phyloP scores from a whole-genome alignment of 2,797 vertebrate genomes.

The Leptodon cayanensis region DNA sequence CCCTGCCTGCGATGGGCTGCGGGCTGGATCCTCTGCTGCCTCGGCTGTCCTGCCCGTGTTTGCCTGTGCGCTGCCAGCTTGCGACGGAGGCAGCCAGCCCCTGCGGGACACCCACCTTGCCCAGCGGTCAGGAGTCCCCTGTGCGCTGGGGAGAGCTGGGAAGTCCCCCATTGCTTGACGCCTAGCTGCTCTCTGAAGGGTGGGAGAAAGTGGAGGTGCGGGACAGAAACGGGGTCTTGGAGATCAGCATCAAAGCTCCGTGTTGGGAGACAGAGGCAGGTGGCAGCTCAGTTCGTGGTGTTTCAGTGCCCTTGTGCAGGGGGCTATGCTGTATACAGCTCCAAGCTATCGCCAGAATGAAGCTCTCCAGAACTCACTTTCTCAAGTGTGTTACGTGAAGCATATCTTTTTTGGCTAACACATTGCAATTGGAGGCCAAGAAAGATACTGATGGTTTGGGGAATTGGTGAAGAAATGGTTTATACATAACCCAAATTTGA shows the following conservation, averaged over 20 bases:
- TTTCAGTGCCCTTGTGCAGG: not conserved
- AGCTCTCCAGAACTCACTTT: not conserved
- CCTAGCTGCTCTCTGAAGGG: not conserved
- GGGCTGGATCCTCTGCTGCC: not conserved
- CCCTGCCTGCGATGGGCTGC: too few species aligned
- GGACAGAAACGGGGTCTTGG: not conserved
- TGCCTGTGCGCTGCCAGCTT: not conserved
- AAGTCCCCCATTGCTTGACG: not conserved
- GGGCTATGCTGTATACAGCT: not conserved
- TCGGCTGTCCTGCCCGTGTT: accelerated
- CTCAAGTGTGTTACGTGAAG: not conserved
- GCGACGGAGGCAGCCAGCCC: accelerated
- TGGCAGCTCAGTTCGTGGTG: accelerated
- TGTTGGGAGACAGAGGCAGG: not conserved
- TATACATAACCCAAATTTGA: not conserved
- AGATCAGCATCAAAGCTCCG: not conserved
- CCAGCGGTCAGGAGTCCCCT: not conserved
- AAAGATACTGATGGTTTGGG: not conserved
- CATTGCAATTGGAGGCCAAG: not conserved
- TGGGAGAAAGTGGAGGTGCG: not conserved
- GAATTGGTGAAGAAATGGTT: not conserved
- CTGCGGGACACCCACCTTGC: accelerated
- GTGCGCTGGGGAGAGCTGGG: not conserved
- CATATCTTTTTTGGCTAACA: not conserved
- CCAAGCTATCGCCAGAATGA: not conserved